phyloP scores from a whole-genome alignment of 2,888 invertebrate genomes.

The Drosophila prostipennis region DNA sequence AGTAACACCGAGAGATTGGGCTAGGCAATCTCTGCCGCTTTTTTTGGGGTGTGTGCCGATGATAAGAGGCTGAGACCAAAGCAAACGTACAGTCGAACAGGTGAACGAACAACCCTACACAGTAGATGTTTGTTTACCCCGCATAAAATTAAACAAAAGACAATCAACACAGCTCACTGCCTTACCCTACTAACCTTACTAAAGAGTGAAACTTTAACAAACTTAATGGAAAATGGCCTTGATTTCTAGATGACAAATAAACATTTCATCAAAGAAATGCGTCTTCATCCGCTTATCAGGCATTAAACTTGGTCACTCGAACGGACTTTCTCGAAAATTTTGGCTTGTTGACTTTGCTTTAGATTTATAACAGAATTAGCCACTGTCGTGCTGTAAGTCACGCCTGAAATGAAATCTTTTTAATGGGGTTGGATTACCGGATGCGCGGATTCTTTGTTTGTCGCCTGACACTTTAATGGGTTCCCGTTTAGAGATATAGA shows the following conservation, averaged over 20 bases:
- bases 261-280: constrained; percentile 34
- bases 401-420: constrained; percentile 51
- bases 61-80: constrained; percentile 19
- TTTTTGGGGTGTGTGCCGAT: constrained; percentile 38
- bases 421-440: constrained; percentile 38
- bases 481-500: constrained; percentile 31
- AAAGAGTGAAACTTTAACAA: too few relatives aligned
- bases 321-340: constrained; percentile 19
- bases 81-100: constrained; percentile 13
- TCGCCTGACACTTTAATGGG: constrained; percentile 54
- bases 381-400: constrained; percentile 62
- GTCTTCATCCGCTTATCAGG: constrained; percentile 60
- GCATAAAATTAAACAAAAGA: background rate
- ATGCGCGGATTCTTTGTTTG: constrained; percentile 26
- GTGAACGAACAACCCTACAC: constrained; percentile 10
- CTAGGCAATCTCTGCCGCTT: constrained; percentile 50
- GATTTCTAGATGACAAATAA: background rate
- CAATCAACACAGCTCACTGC: background rate
- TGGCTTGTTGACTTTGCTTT: constrained; percentile 35
- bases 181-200: too few relatives aligned
- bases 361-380: constrained; percentile 58
- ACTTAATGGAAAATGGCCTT: constrained; percentile 3
- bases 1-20: constrained; percentile 49
- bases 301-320: constrained; percentile 62
- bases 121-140: background rate